Percentiles rank a stretch among this genome's conserved stretches.
Conservation (phyloP, 1,140 invertebrate species). For the Psilanteris sp. region DNA sequence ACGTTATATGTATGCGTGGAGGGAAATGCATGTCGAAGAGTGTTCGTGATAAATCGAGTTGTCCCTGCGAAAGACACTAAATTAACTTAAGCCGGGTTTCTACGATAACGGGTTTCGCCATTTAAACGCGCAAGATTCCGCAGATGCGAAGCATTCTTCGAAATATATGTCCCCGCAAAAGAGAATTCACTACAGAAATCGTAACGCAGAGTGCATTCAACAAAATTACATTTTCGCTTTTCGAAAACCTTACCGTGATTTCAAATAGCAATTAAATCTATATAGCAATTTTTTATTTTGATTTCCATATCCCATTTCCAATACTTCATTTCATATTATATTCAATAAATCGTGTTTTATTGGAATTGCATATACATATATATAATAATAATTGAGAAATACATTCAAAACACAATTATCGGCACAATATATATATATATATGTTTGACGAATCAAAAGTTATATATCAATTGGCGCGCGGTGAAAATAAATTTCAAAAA, state of each 20-base stretch:
- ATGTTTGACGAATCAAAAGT: no score
- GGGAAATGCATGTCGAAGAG: conserved; percentile 25
- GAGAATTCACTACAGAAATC: not conserved
- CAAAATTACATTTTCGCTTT: conserved; percentile 9
- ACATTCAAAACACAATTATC: no score
- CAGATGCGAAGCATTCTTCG: conserved; percentile 25
- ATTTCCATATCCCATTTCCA: no score
- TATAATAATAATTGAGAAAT: no score
- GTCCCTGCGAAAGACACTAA: conserved; percentile 34
- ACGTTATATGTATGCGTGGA: conserved; percentile 15
- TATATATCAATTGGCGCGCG: no score
- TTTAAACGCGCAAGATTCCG: conserved; percentile 19
- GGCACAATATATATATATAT: no score
- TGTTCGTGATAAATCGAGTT: conserved; percentile 57
- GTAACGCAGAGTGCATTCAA: not conserved
- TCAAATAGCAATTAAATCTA: no score
- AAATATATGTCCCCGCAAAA: conserved; percentile 13
- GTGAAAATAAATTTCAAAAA: no score
- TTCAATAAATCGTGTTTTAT: no score
- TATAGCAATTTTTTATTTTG: no score
- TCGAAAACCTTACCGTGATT: not conserved
- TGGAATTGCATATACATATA: no score
- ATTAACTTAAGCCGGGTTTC: conserved; percentile 38
- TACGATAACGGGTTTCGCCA: conserved; percentile 50
- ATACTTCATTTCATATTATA: no score